phyloP scores from a whole-genome alignment of 2,888 invertebrate genomes.

The Drosophila kambysellisi region DNA sequence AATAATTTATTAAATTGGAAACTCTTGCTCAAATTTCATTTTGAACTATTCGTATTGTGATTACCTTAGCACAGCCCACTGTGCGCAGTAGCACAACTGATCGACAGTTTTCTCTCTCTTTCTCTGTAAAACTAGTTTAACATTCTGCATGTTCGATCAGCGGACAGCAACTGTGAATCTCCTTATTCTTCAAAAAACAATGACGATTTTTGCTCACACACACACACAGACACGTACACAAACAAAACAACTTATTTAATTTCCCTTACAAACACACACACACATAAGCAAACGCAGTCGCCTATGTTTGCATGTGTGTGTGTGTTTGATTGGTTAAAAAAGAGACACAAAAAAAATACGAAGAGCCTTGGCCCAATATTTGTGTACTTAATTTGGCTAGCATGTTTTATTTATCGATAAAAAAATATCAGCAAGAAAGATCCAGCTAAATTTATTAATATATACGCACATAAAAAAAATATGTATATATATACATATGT shows the following conservation, averaged over 20 bases:
- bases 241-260: not conserved
- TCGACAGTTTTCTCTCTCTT: not conserved
- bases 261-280: not conserved
- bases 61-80: not conserved
- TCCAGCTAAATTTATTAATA: not conserved
- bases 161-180: not conserved
- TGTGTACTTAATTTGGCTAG: not conserved
- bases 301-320: not conserved
- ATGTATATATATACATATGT: not conserved
- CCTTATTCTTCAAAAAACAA: not conserved
- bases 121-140: not conserved
- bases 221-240: not conserved
- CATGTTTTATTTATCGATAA: not conserved
- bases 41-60: not conserved
- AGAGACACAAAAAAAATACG: not conserved
- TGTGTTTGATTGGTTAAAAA: not conserved
- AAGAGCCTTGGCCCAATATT: slow-evolving; percentile 19
- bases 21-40: not conserved
- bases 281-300: not conserved
- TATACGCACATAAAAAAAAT: not conserved
- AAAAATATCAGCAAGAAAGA: not conserved
- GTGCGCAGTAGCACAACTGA: not conserved
- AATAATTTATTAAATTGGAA: not conserved
- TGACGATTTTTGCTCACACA: not conserved
- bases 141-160: not conserved